Evolutionary conservation across 2,797 vertebrate genomes (phyloP).

Genomic region (Poeciliopsis gracilis): DNA sequence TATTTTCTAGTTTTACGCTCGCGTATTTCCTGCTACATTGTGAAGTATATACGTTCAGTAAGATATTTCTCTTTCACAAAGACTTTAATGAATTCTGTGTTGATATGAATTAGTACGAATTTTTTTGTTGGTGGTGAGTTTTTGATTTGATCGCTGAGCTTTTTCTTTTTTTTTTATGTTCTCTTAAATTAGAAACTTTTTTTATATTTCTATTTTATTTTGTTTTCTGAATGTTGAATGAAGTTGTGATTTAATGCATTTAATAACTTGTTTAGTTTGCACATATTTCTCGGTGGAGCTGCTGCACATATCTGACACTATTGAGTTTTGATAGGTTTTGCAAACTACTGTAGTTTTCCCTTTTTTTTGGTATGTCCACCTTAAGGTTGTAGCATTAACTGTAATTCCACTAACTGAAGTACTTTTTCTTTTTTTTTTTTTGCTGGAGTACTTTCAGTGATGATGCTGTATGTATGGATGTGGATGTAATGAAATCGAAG

Average conservation of each 20-base stretch:
- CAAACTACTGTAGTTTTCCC: not conserved
- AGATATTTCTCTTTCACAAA: not conserved
- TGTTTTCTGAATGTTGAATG: not conserved
- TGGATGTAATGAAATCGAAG: not conserved
- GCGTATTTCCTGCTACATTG: not conserved
- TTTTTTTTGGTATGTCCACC: not conserved
- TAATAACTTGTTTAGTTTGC: not conserved
- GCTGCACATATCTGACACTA: not conserved
- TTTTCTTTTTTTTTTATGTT: not conserved
- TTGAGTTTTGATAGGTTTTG: not conserved
- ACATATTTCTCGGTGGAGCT: not conserved
- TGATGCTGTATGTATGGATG: not conserved
- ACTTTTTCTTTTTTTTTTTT: not conserved
- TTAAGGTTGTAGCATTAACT: not conserved
- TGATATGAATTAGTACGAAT: not conserved
- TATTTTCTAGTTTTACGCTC: not conserved
- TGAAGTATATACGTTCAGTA: not conserved
- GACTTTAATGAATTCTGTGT: not conserved
- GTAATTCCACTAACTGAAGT: not conserved
- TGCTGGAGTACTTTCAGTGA: not conserved
- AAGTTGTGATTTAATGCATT: slow-evolving; percentile 1
- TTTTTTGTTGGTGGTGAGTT: not conserved
- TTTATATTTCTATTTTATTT: not conserved
- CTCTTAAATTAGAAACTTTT: not conserved
- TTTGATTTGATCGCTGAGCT: not conserved